Evolutionary conservation across 2,888 invertebrate genomes (phyloP).

Genomic region (Nephrotoma appendiculata): DNA sequence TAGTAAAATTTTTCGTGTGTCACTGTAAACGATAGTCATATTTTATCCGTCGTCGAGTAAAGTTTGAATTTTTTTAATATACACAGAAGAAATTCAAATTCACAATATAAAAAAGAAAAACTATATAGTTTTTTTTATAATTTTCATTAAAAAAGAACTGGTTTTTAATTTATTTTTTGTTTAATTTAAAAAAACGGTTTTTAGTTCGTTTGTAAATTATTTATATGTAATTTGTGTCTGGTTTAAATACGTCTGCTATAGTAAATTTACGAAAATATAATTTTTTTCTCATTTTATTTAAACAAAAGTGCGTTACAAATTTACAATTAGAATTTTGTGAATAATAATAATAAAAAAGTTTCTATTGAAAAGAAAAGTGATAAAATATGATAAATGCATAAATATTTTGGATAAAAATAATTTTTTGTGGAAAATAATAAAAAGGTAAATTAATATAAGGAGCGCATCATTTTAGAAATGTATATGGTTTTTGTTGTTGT

Average conservation of each 20-base stretch:
- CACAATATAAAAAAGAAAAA: not conserved
- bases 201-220: not conserved
- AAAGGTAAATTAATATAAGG: not conserved
- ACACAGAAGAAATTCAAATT: not conserved
- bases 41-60: conserved; percentile 2
- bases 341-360: not conserved
- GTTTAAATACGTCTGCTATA: not conserved
- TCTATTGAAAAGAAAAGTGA: not conserved
- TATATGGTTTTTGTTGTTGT: not conserved
- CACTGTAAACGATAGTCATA: not conserved
- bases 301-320: not conserved
- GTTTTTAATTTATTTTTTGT: not conserved
- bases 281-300: not conserved
- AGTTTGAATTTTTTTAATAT: not conserved
- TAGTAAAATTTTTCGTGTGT: not conserved
- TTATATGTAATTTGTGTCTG: not conserved
- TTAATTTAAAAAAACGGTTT: not conserved
- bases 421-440: not conserved
- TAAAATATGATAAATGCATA: not conserved
- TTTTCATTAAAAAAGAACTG: not conserved
- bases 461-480: not conserved
- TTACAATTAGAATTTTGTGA: not conserved
- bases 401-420: not conserved
- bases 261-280: not conserved
- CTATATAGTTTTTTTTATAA: not conserved